Base-by-base conservation (phyloP, 2,888 invertebrate genomes). In the Gandaritis pyraliata region DNA sequence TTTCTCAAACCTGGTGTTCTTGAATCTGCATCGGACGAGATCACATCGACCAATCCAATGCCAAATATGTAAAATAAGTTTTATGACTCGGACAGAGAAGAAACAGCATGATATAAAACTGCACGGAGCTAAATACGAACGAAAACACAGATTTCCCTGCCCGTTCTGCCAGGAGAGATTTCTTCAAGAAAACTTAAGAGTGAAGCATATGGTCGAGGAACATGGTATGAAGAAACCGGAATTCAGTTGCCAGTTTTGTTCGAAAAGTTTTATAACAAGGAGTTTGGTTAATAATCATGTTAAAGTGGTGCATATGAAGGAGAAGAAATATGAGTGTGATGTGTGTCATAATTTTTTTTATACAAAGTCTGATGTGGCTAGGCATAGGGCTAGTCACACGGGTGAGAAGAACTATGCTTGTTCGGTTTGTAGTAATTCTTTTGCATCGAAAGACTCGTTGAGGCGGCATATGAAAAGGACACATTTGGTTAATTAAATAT, bases 261-360 rank as follows among this genome's bases (percentile, higher is more conserved):
- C 72, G 0, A 91, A 91, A 72, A 66, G 69, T 0, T 92, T 87
- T 65, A 74, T 90, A 47, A 90, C 90, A 0, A 77, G 75, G 2
- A 88, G 90, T 69, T 64, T 91, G 0, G 65, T 77, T 1, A 92
- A 90, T 56, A 88, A 86, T 70, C 91, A 92, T 61, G 68, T 87
- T 1, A 87, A 86, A 60, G 82, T 77, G 13, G 89, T 89, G 0
- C 91, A 92, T 65, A 79, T 84, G 69, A 91, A 90, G 48, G 87
- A 89, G 62, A 87, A 82, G 55, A 81, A 74, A 13, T 82, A 87
- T 1, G 84, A 86, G 57, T 92, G 91, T 46, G 86, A 84, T 8
- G 49, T 88, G 0, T 92, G 91, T 54, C 83, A 83, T 61, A 78
- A 80, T 6, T 68, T 83, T 45, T 92, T 90, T 72, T 91, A 88